These are phyloP conservation scores for Scrobipalpa costella DNA, from an alignment of 2,888 invertebrate species.

Conservation along the genomic window DNA sequence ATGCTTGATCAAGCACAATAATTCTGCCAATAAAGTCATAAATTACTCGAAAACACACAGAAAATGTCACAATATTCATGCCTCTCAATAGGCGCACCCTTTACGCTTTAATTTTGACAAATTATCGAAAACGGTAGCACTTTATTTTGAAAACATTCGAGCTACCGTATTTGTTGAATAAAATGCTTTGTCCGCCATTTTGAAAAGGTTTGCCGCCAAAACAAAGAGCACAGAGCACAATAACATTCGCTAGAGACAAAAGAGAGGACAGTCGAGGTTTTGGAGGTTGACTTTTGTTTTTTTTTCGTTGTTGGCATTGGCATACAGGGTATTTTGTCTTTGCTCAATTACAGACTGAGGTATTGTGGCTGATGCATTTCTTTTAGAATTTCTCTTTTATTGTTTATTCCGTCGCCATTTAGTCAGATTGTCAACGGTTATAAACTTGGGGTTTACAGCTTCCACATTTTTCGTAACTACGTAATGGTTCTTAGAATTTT, in stretches of 20 bases:
- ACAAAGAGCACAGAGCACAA: constrained; percentile 48
- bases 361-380: constrained; percentile 56
- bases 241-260: constrained; percentile 13
- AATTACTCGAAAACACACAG: constrained; percentile 18
- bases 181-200: constrained; percentile 49
- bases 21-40: constrained; percentile 1
- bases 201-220: constrained; percentile 66
- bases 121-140: constrained; percentile 67
- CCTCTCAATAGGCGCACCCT: constrained; percentile 33
- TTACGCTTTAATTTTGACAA: constrained; percentile 66
- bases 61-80: constrained; percentile 22
- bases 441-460: constrained; percentile 62
- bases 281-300: constrained; percentile 46
- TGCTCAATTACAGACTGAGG: constrained; percentile 75
- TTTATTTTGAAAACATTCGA: constrained; percentile 48
- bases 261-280: constrained; percentile 13
- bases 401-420: constrained; percentile 23
- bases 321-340: constrained; percentile 64
- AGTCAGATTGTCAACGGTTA: constrained; percentile 39
- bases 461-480: constrained; percentile 62
- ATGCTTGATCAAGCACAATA: not conserved
- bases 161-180: constrained; percentile 44
- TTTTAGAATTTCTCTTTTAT: constrained; percentile 66
- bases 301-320: constrained; percentile 60
- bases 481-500: constrained; percentile 53